Conservation (phyloP, 1,140 invertebrate genomes). For the Cataglyphis hispanica region DNA sequence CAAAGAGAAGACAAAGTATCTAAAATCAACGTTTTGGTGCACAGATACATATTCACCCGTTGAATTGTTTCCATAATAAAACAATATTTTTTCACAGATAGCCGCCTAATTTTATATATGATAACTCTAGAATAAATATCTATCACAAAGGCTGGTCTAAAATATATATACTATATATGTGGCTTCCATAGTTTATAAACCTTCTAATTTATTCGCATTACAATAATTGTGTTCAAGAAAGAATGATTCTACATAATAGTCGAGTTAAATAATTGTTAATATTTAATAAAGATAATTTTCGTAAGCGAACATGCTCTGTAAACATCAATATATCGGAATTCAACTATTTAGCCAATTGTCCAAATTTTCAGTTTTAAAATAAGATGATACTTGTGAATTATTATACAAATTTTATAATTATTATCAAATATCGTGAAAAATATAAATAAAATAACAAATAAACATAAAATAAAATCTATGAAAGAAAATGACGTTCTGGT, state of each 20-base stretch:
- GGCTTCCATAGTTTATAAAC: constrained; percentile 55
- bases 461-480: background rate
- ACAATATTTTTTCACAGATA: constrained; percentile 65
- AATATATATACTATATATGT: constrained; percentile 21
- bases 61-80: constrained; percentile 26
- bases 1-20: constrained; percentile 69
- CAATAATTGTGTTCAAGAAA: background rate
- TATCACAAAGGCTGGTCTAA: constrained; percentile 85
- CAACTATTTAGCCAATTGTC: background rate
- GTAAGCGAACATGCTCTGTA: background rate
- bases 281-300: background rate
- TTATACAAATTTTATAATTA: background rate
- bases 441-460: background rate
- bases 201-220: background rate
- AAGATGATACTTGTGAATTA: background rate
- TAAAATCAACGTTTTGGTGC: constrained; percentile 72
- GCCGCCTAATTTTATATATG: constrained; percentile 64
- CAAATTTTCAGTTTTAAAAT: background rate
- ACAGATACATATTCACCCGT: constrained; percentile 38
- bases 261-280: background rate
- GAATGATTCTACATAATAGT: background rate
- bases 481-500: background rate
- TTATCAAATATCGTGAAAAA: background rate
- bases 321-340: background rate
- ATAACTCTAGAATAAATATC: constrained; percentile 85